These are phyloP conservation scores for Crenuchus spilurus DNA, from an alignment of 2,797 vertebrate species.

Conservation along the genomic window DNA sequence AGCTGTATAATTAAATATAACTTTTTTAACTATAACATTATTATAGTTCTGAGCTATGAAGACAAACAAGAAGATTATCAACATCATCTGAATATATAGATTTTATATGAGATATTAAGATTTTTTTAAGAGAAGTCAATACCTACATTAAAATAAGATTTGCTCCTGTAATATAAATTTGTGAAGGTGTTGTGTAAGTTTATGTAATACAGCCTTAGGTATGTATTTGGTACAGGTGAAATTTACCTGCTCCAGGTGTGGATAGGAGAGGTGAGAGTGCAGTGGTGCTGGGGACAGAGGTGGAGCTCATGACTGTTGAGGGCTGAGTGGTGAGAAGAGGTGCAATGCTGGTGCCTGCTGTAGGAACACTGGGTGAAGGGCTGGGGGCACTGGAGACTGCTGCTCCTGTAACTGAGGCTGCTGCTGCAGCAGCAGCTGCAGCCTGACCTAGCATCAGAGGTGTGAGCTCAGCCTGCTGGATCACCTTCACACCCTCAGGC, in stretches of 20 bases:
- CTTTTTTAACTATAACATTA: no score
- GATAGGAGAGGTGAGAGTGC: constrained; percentile 75
- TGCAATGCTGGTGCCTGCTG: constrained; percentile 14
- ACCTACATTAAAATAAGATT: no score
- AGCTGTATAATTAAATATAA: no score
- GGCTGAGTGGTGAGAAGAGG: constrained; percentile 67
- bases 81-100: no score
- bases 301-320: constrained; percentile 74
- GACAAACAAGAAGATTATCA: no score
- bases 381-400: constrained; percentile 72
- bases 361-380: constrained; percentile 60
- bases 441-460: constrained; percentile 84
- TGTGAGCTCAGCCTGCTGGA: constrained; percentile 95
- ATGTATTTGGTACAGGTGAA: no score
- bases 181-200: no score
- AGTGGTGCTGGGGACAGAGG: constrained; percentile 83
- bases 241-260: constrained; percentile 51
- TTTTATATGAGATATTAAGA: no score
- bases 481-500: constrained; percentile 96
- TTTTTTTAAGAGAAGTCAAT: no score
- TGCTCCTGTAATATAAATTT: no score
- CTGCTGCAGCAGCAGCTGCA: background rate
- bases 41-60: no score
- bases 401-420: constrained; percentile 77
- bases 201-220: no score